phyloP scores from a whole-genome alignment of 35 echinoderm and acorn worm species.

The Lytechinus variegatus region DNA sequence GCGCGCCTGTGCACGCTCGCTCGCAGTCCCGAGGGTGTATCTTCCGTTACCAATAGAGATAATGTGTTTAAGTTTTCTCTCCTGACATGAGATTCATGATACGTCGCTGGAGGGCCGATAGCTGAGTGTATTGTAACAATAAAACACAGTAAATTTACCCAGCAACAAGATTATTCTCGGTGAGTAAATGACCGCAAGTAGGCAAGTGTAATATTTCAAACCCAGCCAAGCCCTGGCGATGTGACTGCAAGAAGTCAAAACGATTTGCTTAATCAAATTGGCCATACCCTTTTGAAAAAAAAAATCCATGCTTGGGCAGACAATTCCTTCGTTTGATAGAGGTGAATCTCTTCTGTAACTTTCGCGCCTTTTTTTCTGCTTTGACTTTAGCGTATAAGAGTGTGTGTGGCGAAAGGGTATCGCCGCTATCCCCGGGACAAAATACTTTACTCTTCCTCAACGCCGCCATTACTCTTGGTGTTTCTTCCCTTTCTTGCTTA shows the following conservation, averaged over 20 bases:
- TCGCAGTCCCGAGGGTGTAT: not conserved
- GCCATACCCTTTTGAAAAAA: conserved; percentile 53
- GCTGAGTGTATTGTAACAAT: conserved; percentile 48
- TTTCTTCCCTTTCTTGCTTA: conserved; percentile 21
- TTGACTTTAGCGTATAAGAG: not conserved
- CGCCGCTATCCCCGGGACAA: conserved; percentile 43
- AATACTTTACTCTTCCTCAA: conserved; percentile 15
- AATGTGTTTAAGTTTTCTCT: conserved; percentile 48
- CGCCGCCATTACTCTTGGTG: not conserved
- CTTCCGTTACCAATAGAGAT: conserved; percentile 14
- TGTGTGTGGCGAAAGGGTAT: conserved; percentile 29
- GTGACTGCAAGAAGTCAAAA: conserved; percentile 46
- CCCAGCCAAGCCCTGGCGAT: conserved; percentile 26
- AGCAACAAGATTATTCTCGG: conserved; percentile 48
- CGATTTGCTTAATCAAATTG: conserved; percentile 57
- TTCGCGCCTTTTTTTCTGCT: conserved; percentile 29
- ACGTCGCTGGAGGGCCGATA: conserved; percentile 29
- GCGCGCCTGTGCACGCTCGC: not conserved
- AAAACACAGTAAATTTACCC: conserved; percentile 57
- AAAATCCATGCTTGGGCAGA: conserved; percentile 25
- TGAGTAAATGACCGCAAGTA: conserved; percentile 54
- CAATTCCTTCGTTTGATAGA: conserved; percentile 24
- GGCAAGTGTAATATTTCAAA: conserved; percentile 54
- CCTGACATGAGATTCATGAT: conserved; percentile 20
- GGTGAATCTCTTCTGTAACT: conserved; percentile 48